Evolutionary conservation across 2,888 invertebrate species (phyloP).

Genomic region (Eilema caniola): DNA sequence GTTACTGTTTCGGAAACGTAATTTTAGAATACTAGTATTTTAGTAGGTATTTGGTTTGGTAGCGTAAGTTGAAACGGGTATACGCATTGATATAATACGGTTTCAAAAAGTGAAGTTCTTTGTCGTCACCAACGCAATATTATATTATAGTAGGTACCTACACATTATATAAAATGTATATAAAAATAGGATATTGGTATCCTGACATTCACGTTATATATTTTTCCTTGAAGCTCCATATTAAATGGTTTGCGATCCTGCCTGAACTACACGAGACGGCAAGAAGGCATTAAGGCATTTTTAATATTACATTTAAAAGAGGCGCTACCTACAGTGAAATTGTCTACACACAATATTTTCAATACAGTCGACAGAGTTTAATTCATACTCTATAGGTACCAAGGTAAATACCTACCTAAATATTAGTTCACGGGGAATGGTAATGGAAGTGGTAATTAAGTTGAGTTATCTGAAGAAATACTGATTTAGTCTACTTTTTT

Average conservation of each 20-base stretch:
- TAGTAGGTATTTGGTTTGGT: too few relatives aligned
- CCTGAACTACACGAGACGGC: background rate
- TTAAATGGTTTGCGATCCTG: background rate
- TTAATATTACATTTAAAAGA: background rate
- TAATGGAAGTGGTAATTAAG: too few relatives aligned
- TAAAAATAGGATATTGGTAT: background rate
- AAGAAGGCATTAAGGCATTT: background rate
- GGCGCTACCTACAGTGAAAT: too few relatives aligned
- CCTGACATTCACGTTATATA: background rate
- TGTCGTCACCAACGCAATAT: background rate
- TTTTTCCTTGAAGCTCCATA: background rate
- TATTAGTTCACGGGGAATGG: too few relatives aligned
- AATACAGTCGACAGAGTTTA: background rate
- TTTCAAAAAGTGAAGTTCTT: too few relatives aligned
- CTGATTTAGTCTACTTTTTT: background rate
- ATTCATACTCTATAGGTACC: too few relatives aligned
- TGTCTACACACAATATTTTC: background rate
- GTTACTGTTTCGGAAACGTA: too few relatives aligned
- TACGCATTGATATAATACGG: too few relatives aligned
- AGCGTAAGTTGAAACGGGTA: too few relatives aligned
- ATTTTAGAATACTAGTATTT: too few relatives aligned
- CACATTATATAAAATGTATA: background rate
- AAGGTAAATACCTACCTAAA: too few relatives aligned
- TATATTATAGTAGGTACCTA: background rate
- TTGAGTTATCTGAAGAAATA: too few relatives aligned